A percentile compares a stretch with the other conserved stretches of the same genome.
phyloP scores from a whole-genome alignment of 1,140 invertebrate genomes.

The Orius insidiosus region DNA sequence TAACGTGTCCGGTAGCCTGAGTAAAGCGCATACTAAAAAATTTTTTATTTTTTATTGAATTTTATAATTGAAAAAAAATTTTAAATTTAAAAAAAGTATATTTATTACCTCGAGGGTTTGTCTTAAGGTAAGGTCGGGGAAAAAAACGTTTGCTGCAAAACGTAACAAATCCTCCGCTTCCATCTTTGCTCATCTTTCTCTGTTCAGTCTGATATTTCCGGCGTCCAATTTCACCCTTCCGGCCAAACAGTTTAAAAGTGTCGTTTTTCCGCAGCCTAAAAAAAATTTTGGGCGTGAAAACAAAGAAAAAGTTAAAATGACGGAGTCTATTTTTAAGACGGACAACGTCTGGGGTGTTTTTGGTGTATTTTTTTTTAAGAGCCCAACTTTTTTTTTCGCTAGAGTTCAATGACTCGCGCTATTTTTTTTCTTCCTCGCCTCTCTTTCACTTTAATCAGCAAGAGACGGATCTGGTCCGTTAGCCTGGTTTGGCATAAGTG shows the following conservation, averaged over 20 bases:
- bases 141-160: conserved; percentile 71
- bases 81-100: not conserved
- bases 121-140: conserved; percentile 58
- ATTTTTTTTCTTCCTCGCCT: too few relatives aligned
- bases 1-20: conserved; percentile 59
- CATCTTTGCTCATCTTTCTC: conserved; percentile 56
- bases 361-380: too few relatives aligned
- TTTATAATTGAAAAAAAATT: not conserved
- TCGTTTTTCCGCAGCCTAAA: conserved; percentile 61
- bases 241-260: conserved; percentile 55
- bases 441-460: not conserved
- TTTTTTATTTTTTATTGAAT: too few relatives aligned
- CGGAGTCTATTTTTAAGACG: not conserved
- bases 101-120: conserved; percentile 50
- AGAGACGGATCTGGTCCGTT: not conserved
- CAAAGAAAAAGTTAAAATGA: not conserved
- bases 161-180: conserved; percentile 63
- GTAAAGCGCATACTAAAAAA: conserved; percentile 43
- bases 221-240: conserved; percentile 46
- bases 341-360: too few relatives aligned
- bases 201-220: conserved; percentile 56
- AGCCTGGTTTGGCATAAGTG: too few relatives aligned
- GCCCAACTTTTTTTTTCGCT: too few relatives aligned
- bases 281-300: not conserved
- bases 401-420: too few relatives aligned